Conservation (phyloP, 2,113 vertebrate species). For the Dissostichus mawsoni region DNA sequence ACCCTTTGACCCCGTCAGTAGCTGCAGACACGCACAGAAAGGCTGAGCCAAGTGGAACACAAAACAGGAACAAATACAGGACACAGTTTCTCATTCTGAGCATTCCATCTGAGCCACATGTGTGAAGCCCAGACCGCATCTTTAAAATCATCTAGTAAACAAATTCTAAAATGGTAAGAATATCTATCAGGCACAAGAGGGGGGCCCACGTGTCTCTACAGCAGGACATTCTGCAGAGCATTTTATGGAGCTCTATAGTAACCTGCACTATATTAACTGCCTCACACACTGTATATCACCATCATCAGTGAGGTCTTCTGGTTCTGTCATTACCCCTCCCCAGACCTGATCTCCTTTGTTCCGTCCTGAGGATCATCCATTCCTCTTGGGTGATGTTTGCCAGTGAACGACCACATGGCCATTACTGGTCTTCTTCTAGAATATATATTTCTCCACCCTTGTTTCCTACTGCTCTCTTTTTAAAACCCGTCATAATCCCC, state of each 20-base stretch:
- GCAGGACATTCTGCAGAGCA: slow-evolving; percentile 5
- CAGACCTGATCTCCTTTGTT: slow-evolving; percentile 57
- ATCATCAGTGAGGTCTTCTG: slow-evolving; percentile 29
- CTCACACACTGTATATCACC: slow-evolving; percentile 28
- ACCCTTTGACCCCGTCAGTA: slow-evolving; percentile 16
- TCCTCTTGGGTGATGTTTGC: slow-evolving; percentile 47
- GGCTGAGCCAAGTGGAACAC: slow-evolving; percentile 24
- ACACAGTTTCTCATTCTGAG: background rate
- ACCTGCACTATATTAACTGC: slow-evolving; percentile 44
- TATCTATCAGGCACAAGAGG: background rate
- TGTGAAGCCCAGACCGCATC: slow-evolving; percentile 5
- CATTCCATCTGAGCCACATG: slow-evolving; percentile 30
- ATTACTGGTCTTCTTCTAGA: slow-evolving; percentile 23
- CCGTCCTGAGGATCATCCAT: slow-evolving; percentile 47
- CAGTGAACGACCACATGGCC: slow-evolving; percentile 28
- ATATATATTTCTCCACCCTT: background rate
- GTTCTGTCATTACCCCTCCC: slow-evolving; percentile 48
- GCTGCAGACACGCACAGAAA: slow-evolving; percentile 11
- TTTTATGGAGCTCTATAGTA: slow-evolving; percentile 32
- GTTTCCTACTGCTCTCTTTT: background rate
- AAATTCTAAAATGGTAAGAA: slow-evolving; percentile 35
- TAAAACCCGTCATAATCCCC: slow-evolving; percentile 32
- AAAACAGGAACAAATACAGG: slow-evolving; percentile 30
- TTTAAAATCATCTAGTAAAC: slow-evolving; percentile 35
- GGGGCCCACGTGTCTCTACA: background rate